Percentiles rank a stretch among this genome's conserved stretches.
phyloP scores from a whole-genome alignment of 1,140 invertebrate genomes.

The Nasonia vitripennis region DNA sequence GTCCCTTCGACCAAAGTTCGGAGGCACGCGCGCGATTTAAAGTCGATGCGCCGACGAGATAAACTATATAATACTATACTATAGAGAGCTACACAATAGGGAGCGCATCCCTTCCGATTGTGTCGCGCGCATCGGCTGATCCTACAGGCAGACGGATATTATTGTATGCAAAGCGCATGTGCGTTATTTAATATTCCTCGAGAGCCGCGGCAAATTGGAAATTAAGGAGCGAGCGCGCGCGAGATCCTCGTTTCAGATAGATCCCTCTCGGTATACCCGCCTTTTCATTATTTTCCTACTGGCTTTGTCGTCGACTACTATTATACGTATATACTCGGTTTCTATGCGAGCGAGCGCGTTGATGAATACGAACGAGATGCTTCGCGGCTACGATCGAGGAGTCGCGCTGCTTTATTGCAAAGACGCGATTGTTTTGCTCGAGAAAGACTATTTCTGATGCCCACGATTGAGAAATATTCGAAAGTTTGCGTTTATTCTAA shows the following conservation, averaged over 20 bases:
- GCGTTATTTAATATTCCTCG: slow-evolving; percentile 32
- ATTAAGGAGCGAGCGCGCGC: not conserved
- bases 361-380: not conserved
- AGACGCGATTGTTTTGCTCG: not conserved
- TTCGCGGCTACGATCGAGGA: not conserved
- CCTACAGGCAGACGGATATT: not conserved
- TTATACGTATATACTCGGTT: not conserved
- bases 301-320: too few species aligned
- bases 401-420: not conserved
- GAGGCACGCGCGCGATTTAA: not conserved
- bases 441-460: not conserved
- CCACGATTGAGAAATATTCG: too few species aligned
- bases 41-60: slow-evolving; percentile 4
- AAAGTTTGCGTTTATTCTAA: too few species aligned
- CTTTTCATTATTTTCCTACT: slow-evolving; percentile 4
- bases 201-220: slow-evolving; percentile 14
- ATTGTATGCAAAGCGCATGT: slow-evolving; percentile 17
- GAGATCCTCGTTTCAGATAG: slow-evolving; percentile 7
- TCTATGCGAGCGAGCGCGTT: not conserved
- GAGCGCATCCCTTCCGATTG: not conserved
- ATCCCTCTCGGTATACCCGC: not conserved
- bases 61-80: not conserved
- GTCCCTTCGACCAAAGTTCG: not conserved
- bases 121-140: not conserved
- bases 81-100: not conserved